Percentiles rank a stretch among this genome's conserved stretches.
These are phyloP conservation scores for Calliphora vomitoria DNA, from an alignment of 2,888 invertebrate species.

Conservation along the genomic window DNA sequence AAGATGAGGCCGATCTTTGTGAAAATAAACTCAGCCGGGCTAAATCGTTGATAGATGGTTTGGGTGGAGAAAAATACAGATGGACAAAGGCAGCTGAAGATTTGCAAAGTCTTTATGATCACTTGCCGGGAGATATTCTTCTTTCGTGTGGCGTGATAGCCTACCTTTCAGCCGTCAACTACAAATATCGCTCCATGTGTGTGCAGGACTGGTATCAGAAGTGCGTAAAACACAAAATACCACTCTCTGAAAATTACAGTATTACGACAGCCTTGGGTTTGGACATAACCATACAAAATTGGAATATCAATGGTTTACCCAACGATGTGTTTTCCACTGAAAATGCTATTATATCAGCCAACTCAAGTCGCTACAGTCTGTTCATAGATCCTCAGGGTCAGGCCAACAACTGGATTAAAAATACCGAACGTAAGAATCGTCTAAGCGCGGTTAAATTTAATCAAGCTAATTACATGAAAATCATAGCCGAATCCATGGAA, in stretches of 20 bases:
- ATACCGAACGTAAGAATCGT: constrained; percentile 88
- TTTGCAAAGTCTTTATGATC: constrained; percentile 91
- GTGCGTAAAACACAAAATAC: constrained; percentile 89
- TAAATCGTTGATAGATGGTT: constrained; percentile 93
- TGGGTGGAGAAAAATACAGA: constrained; percentile 94
- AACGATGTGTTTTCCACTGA: constrained; percentile 94
- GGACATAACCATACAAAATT: constrained; percentile 90
- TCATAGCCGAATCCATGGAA: constrained; percentile 89
- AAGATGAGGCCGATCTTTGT: constrained; percentile 93
- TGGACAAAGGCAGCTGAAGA: constrained; percentile 92
- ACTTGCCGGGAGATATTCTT: constrained; percentile 94
- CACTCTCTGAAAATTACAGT: constrained; percentile 90
- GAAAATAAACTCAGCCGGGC: constrained; percentile 93
- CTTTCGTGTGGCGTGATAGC: constrained; percentile 95
- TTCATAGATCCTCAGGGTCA: constrained; percentile 97
- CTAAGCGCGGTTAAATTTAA: constrained; percentile 83
- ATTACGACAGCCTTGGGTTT: constrained; percentile 91
- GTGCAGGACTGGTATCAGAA: constrained; percentile 90
- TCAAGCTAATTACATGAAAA: constrained; percentile 83
- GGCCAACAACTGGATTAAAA: constrained; percentile 96
- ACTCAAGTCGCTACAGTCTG: constrained; percentile 94
- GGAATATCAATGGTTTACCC: constrained; percentile 95
- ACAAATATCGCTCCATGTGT: constrained; percentile 87
- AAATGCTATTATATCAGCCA: constrained; percentile 93
- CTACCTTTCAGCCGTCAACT: constrained; percentile 94